Evolutionary conservation across 2,888 invertebrate genomes (phyloP), one percentile per base, ranked within the genome.

Genomic region (Drosophila percnosoma): DNA sequence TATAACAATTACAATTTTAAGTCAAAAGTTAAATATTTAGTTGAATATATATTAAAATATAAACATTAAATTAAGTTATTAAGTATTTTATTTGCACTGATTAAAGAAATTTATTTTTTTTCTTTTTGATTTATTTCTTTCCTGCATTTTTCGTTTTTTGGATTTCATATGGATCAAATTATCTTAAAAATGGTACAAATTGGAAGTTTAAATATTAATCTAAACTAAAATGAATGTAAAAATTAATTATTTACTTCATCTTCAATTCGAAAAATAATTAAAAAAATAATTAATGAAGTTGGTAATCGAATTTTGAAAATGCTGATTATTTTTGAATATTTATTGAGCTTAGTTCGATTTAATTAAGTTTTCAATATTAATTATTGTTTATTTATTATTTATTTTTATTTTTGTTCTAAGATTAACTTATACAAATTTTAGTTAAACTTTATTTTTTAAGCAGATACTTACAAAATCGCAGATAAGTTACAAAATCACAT

Each of bases 171-270:
- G 2, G 18, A 40, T n/a, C 10, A 40, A 40, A 2, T 42, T 21
- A 21, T 0, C 11, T 5, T 2, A 11, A 21, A 10, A 11, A 5
- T 42, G 5, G 11, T 11, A 21, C 0, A 5, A 42, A 21, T 10
- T 31, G 31, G 10, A 24, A 24, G 2, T 1, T 21, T 2, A 1
- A 15, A 21, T 24, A 4, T 7, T 0, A 34, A 34, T 5, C 0
- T 13, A 34, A 34, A 6, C 15, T 7, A 7, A 36, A 36, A 36
- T 15, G 6, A 7, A 36, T 36, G 2, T 15, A 15, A 0, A 36
- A 36, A 36, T 13, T 0, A 0, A 2, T 36, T 36, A 36, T 6
- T 36, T 36, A 6, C 0, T 15, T 2, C 15, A 15, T 5, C 0
- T 36, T 36, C 0, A 3, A 10, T 0, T 31, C 0, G 10, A 0